Percentiles rank a stretch among this genome's conserved stretches.
These are phyloP conservation scores for cattle (Bos taurus) DNA, from an alignment of 2,113 vertebrate genomes.

Conservation along the genomic window ARS-UCD2.0 NC_037337.1:66626001-66626500, in stretches of 20 bases:
- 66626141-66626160: background rate
- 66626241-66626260: background rate
- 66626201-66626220: background rate
- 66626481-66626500: background rate
- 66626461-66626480: background rate
- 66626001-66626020: too few relatives aligned
- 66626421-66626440: background rate
- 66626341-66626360: background rate
- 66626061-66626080: too few relatives aligned
- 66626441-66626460: background rate
- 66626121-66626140: background rate
- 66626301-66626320: background rate
- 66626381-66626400: background rate
- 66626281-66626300: background rate
- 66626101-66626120: background rate
- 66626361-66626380: background rate
- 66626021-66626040: too few relatives aligned
- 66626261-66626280: background rate
- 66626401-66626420: background rate
- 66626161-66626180: background rate
- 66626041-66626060: too few relatives aligned
- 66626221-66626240: background rate
- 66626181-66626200: background rate
- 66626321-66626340: background rate
- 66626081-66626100: background rate